Percentiles rank a stretch among this genome's conserved stretches.
These are phyloP conservation scores for Lophius piscatorius DNA, from an alignment of 2,113 vertebrate species.

Conservation along the genomic window DNA sequence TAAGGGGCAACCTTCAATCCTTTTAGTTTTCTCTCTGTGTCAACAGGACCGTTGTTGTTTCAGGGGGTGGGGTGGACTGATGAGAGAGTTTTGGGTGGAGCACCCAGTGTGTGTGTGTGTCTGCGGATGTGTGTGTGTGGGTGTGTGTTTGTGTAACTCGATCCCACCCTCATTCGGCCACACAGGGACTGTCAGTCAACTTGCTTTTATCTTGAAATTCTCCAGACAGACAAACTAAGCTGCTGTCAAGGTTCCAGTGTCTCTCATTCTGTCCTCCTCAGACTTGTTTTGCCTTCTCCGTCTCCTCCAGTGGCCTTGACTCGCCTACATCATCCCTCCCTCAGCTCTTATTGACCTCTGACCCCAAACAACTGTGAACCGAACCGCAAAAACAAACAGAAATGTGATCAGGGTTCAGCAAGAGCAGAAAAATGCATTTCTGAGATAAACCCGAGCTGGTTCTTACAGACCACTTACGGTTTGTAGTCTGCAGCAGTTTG, in stretches of 20 bases:
- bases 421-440: neutral
- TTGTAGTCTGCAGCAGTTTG: too few relatives aligned
- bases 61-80: neutral
- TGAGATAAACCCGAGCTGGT: neutral
- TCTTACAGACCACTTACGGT: too few relatives aligned
- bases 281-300: too few relatives aligned
- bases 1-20: too few relatives aligned
- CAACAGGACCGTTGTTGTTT: neutral
- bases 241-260: slow-evolving; percentile 2
- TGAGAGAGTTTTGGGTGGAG: neutral
- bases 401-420: slow-evolving; percentile 8
- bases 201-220: slow-evolving; percentile 24
- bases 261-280: too few relatives aligned
- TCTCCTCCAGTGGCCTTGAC: slow-evolving; percentile 19
- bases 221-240: slow-evolving; percentile 6
- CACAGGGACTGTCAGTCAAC: slow-evolving; percentile 4
- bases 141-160: neutral
- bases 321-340: neutral
- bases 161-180: neutral
- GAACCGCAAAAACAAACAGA: slow-evolving; percentile 34
- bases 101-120: neutral
- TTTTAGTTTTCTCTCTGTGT: too few relatives aligned
- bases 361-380: neutral
- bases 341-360: slow-evolving; percentile 14
- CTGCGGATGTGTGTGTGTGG: too few relatives aligned